Evolutionary conservation across 1,140 invertebrate genomes (phyloP).

Genomic region (Archegozetes longisetosus): DNA sequence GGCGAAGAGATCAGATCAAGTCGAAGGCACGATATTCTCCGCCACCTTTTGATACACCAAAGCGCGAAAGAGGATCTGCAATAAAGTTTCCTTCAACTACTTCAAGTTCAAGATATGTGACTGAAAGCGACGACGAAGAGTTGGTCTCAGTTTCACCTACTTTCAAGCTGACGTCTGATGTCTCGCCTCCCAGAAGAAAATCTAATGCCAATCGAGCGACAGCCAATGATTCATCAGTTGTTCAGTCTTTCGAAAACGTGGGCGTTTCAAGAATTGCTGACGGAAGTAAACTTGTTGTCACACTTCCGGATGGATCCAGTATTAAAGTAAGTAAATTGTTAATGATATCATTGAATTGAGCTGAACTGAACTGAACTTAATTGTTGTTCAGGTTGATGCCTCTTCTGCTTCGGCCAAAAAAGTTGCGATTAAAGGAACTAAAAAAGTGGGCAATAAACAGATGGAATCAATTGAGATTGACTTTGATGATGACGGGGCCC

Average conservation of each 20-base stretch:
- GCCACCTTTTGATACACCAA: neutral
- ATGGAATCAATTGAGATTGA: neutral
- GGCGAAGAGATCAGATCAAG: conserved; percentile 13
- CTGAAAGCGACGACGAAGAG: conserved; percentile 3
- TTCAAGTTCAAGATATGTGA: neutral
- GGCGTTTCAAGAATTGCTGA: neutral
- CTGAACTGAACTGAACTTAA: neutral
- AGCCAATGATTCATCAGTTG: neutral
- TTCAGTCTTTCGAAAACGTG: neutral
- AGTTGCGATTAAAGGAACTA: neutral
- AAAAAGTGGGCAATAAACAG: neutral
- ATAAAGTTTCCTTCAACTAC: conserved; percentile 1
- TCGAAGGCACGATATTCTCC: conserved; percentile 13
- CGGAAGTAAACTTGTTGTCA: conserved; percentile 8
- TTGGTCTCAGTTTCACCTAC: neutral
- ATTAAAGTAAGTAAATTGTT: conserved; percentile 1
- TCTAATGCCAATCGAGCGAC: neutral
- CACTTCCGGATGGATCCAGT: conserved; percentile 10
- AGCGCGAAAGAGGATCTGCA: neutral
- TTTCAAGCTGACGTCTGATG: neutral
- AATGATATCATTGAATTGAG: neutral
- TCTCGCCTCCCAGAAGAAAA: neutral
- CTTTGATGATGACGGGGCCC: conserved; percentile 7
- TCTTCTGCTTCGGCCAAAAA: neutral
- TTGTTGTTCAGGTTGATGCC: neutral